Base-by-base conservation (phyloP, 2,797 vertebrate species). In the Chelon auratus region DNA sequence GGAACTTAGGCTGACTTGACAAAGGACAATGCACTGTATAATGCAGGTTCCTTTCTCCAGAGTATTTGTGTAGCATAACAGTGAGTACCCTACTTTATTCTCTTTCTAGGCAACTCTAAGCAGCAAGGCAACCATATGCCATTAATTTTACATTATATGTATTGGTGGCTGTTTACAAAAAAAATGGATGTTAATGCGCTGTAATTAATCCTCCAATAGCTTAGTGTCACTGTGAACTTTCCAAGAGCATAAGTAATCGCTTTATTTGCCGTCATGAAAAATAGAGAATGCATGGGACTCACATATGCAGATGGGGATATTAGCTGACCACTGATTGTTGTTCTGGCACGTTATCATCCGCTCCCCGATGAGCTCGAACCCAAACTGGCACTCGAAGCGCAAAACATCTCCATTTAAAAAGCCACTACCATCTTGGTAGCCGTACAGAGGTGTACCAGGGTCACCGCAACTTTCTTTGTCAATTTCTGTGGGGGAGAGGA, bases 301-400 rank as follows among this genome's bases (percentile, higher is more conserved):
- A 99, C 98, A 99, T 92, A 99, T 99, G 93, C 98, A 99, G 91
- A 99, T 99, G 80, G 97, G 97, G 93, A 99, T 98, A 92, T 99
- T 99, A 91, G 98, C 98, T 69, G 98, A 99, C 97, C 97, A 99
- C 90, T 99, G 98, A 91, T 99, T 99, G 95, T 99, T 99, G 91
- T 98, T 96, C 94, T 99, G 97, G 93, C 98, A 99, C 90, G 96
- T 95, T 93, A 99, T 98, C 82, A 95, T 97, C 94, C 95, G 95
- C 89, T 99, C 97, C 87, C 98, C 98, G 59, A 99, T 99, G 89
- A 99, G 95, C 94, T 99, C 97, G 87, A 99, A 99, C 84, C 97
- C 97, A 94, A 99, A 98, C 86, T 99, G 97, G 91, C 98, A 99
- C 87, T 99, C 97, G 78, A 99, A 99, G 75, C 96, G 96, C 87